Base-by-base conservation (phyloP, 2,888 invertebrate genomes). In the Ectemnius cavifrons region DNA sequence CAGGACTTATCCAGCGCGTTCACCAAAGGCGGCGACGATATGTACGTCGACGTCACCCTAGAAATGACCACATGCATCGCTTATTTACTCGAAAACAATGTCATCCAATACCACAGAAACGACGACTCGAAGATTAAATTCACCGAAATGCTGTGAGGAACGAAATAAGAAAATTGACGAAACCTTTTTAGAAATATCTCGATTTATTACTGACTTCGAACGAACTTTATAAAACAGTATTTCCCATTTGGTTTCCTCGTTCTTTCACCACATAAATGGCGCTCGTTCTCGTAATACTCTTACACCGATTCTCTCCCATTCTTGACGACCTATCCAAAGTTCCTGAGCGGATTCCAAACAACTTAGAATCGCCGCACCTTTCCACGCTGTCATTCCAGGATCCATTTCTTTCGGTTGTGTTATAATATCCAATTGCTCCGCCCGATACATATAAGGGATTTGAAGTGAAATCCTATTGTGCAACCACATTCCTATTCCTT, bases 291-390 rank as follows among this genome's bases (percentile, higher is more conserved):
- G 93, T 71, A 99, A 92, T 83, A 98, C 93, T 86, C 96, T 94
- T 1, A 98, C 94, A 0, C 98, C 97, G 89, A 93, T 94, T 81
- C 95, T 95, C 82, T 94, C 94, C 98, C 98, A 98, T 91, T 98
- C 98, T 45, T 92, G 92, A 73, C 94, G 94, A 68, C 94, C 94
- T 57, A 98, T 97, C 98, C 98, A 98, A 8, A 98, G 91, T 88
- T 98, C 98, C 77, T 97, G 96, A 0, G 97, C 97, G 0, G 98
- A 97, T 89, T 98, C 98, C 72, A 98, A 91, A 84, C 97, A 97
- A 0, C 97, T 97, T 94, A 98, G 94, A 11, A 98, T 96, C 0
- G 97, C 96, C 0, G 98, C 98, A 0, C 98, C 98, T 90, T 98
- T 98, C 98, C 98, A 98, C 0, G 96, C 94, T 0, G 97, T 96